These are phyloP conservation scores for Eristalis arbustorum DNA, from an alignment of 2,888 invertebrate species.

Conservation along the genomic window DNA sequence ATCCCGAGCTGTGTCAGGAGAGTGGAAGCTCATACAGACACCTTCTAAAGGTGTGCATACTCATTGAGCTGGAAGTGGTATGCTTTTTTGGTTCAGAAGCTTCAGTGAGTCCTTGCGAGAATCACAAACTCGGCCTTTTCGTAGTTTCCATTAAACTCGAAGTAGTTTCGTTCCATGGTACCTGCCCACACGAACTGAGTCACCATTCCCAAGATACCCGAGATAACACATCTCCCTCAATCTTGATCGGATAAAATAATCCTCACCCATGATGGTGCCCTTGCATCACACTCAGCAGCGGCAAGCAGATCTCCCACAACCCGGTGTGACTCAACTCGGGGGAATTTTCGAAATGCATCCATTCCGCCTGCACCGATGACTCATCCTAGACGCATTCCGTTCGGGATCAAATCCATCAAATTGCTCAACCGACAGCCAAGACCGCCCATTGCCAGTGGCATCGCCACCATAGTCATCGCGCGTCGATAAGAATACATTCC, in stretches of 20 bases:
- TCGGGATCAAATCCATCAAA: slow-evolving; percentile 45
- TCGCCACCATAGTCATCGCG: background rate
- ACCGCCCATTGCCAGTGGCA: background rate
- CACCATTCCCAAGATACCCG: background rate
- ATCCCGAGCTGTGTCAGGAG: no score
- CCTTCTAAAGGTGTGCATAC: no score
- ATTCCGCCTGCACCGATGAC: slow-evolving; percentile 3
- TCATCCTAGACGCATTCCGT: slow-evolving; percentile 27
- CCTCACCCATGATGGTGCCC: background rate
- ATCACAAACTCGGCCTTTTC: no score
- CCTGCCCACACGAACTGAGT: background rate
- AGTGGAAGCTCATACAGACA: no score
- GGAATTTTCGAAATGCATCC: background rate
- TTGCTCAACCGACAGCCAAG: background rate
- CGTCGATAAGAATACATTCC: slow-evolving; percentile 27
- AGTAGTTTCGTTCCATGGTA: no score
- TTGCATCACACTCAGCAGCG: background rate
- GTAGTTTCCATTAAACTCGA: no score
- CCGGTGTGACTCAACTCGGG: background rate
- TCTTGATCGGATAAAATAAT: background rate
- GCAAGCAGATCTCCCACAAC: background rate
- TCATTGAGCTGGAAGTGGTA: no score
- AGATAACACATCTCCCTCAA: background rate
- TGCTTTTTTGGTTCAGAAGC: no score
- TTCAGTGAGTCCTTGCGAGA: no score